Conservation (phyloP, 1,140 invertebrate genomes). For the Oedothorax gibbosus region DNA sequence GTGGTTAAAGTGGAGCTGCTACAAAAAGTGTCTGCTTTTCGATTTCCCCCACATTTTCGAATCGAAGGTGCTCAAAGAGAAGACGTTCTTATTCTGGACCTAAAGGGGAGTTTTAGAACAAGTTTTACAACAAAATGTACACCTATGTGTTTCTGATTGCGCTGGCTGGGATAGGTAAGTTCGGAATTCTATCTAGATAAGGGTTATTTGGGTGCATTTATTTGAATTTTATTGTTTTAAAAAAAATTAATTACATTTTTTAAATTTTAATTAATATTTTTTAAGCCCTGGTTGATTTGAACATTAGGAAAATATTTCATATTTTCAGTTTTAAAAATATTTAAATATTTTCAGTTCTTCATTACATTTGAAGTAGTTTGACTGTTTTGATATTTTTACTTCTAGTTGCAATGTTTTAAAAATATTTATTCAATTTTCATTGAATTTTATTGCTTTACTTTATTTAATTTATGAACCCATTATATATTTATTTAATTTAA, state of each 20-base stretch:
- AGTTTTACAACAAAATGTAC: slow-evolving; percentile 30
- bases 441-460: too few relatives aligned
- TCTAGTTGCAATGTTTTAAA: too few relatives aligned
- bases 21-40: slow-evolving; percentile 58
- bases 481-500: too few relatives aligned
- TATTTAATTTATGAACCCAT: too few relatives aligned
- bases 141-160: slow-evolving; percentile 30
- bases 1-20: slow-evolving; percentile 44
- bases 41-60: slow-evolving; percentile 45
- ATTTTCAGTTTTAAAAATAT: background rate
- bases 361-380: background rate
- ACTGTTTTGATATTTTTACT: too few relatives aligned
- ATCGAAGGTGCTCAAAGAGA: slow-evolving; percentile 19
- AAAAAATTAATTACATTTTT: background rate
- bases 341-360: background rate
- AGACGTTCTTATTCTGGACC: slow-evolving; percentile 34
- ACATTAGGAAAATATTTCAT: background rate
- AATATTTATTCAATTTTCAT: too few relatives aligned
- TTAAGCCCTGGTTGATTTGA: background rate
- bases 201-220: background rate
- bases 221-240: background rate
- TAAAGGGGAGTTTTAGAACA: background rate
- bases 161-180: slow-evolving; percentile 42
- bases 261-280: background rate
- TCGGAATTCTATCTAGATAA: background rate